Evolutionary conservation across 2,888 invertebrate species (phyloP), one percentile per base, ranked within the genome.

Genomic region (Drosophila antonietae): DNA sequence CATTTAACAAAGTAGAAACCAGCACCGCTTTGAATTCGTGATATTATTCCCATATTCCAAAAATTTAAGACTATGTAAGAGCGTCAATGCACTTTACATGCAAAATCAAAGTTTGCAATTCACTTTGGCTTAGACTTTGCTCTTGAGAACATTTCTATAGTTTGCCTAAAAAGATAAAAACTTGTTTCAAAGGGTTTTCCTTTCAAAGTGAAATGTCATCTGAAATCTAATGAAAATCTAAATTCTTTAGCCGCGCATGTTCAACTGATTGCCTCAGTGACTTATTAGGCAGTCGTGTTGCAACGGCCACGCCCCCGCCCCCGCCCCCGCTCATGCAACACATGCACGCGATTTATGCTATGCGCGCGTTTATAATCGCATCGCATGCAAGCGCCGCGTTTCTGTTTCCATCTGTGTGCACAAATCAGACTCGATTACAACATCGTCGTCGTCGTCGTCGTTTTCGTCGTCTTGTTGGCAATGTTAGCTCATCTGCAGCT

Each of bases 341-440:
- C 56, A 47, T 59, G 58, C 80, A 69, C 68, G 76, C 66, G 62
- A 82, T 76, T 59, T 66, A 44, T 58, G 39, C 47, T 47, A 28
- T 4, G n/a, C 28, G 47, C 28, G 47, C 28, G 28, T 31, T 47
- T 47, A 6, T 51, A 51, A 35, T 35, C 31, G 23, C 41, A 53
- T 55, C 35, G 73, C 81, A 75, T 68, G 85, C 79, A 44, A 75
- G 53, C 59, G 57, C 63, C 66, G 66, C 53, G 47, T 66, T 78
- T 70, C 47, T 39, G 62, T 67, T 55, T 33, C 46, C 23, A 67
- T 53, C 39, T 39, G 43, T 59, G 35, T 60, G 68, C 62, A 51
- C 58, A 75, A 67, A 61, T 68, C 76, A 41, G 65, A 63, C 57
- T 56, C 64, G 73, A 80, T 78, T 80, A 62, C 81, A 69, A 67